phyloP scores from a whole-genome alignment of 2,113 vertebrate species.

The Ginglymostoma cirratum region DNA sequence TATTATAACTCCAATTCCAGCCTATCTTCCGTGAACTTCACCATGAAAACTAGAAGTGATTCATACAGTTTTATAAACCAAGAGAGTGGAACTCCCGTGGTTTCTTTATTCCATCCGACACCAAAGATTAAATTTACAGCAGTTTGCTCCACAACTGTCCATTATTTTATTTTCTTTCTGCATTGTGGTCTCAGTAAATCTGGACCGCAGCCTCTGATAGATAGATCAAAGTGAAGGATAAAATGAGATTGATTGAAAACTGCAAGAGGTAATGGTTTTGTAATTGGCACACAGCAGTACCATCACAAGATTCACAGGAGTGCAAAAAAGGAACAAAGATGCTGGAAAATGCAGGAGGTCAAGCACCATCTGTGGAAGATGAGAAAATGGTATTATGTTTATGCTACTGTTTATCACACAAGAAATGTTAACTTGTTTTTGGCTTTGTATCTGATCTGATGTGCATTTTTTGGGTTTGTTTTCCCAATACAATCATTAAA shows the following conservation, averaged over 20 bases:
- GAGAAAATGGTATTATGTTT: neutral
- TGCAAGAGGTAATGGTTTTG: neutral
- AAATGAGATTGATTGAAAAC: neutral
- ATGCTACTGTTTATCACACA: neutral
- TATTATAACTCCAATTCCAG: neutral
- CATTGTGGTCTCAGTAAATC: neutral
- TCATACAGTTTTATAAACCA: neutral
- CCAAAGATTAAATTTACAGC: neutral
- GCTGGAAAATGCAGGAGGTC: neutral
- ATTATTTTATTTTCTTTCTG: conserved; percentile 10
- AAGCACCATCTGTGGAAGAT: neutral
- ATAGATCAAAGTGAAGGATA: neutral
- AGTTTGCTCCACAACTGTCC: neutral
- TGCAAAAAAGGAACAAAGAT: neutral
- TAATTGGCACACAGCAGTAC: neutral
- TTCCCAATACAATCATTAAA: neutral
- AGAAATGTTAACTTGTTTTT: neutral
- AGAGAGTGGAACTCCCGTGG: neutral
- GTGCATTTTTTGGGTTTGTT: neutral
- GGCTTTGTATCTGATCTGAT: neutral
- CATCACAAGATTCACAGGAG: neutral
- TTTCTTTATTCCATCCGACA: neutral
- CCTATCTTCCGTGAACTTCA: neutral
- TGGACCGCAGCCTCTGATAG: neutral
- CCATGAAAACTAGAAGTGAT: neutral